Evolutionary conservation across 2,113 vertebrate genomes (phyloP), one percentile per base, ranked within the genome.

Genomic region (Melospiza melodia): DNA sequence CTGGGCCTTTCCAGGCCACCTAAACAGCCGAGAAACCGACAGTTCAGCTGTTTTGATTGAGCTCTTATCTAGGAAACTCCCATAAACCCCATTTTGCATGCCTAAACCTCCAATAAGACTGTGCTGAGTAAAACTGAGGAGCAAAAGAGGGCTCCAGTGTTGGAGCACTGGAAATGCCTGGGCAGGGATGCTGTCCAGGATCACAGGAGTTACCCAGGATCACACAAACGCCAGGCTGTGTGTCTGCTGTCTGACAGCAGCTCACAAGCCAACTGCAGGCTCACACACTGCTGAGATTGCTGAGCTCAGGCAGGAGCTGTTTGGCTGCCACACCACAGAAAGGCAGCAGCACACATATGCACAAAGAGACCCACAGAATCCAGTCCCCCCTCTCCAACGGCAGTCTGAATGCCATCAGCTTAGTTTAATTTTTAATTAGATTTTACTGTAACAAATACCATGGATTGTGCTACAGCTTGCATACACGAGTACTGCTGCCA

Each of bases 371-470:
- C 23, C 87, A 83, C 0, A 48, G 51, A 61, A 66, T 5, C 46
- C 0, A 4, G 48, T 28, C 15, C 30, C 78, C 31, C 21, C 46
- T 58, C 55, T 61, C 39, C 63, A 66, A 39, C 1, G 5, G 35
- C 44, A 79, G 44, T 54, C 76, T 44, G 31, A 67, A 65, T 35
- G 22, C 71, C 87, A 90, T 12, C 79, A 95, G 44, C 27, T 91
- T n/a, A 33, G 84, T 83, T 90, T 90, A 93, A 94, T 94, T 84
- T 92, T 93, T 96, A 95, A 94, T 97, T 94, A 84, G 83, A 63
- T 94, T 92, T 95, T 95, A 89, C 61, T 52, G 33, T 52, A 86
- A 95, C 51, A 77, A 90, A 88, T 83, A 73, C 23, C 39, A 73
- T 33, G 5, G n/a, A 66, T 27, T 54, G 75, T 18, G 59, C 84